phyloP scores from a whole-genome alignment of 2,113 vertebrate species.

The Romanogobio albipinnatus region DNA sequence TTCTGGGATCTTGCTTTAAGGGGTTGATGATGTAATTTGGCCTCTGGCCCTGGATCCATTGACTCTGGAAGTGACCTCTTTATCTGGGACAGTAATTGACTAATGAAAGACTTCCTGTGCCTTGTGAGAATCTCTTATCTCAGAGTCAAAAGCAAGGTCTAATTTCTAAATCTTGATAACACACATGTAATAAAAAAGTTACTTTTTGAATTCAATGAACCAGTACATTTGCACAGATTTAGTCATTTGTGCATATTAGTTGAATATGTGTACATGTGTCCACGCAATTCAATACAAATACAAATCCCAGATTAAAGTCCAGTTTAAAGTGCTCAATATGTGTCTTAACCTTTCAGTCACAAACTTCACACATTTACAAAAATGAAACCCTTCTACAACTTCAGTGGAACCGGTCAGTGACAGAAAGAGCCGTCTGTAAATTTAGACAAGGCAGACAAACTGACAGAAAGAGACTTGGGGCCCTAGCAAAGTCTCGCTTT shows the following conservation, averaged over 20 bases:
- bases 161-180: not conserved
- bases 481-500: constrained; percentile 73
- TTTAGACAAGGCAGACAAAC: constrained; percentile 12
- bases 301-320: not conserved
- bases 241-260: not conserved
- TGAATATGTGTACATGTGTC: not conserved
- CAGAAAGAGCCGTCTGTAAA: not conserved
- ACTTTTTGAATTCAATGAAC: not conserved
- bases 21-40: constrained; percentile 74
- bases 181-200: not conserved
- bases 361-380: constrained; percentile 7
- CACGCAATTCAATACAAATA: not conserved
- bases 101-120: constrained; percentile 81
- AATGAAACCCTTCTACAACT: not conserved
- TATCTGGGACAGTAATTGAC: constrained; percentile 78
- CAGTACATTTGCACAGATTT: not conserved
- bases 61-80: constrained; percentile 77
- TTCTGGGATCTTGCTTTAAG: constrained; percentile 64
- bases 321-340: not conserved
- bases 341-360: not conserved
- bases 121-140: constrained; percentile 56
- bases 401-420: not conserved
- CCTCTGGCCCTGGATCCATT: constrained; percentile 72
- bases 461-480: constrained; percentile 62
- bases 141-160: not conserved